These are phyloP conservation scores for Geotrypetes seraphini DNA, from an alignment of 2,797 vertebrate genomes.

Conservation along the genomic window DNA sequence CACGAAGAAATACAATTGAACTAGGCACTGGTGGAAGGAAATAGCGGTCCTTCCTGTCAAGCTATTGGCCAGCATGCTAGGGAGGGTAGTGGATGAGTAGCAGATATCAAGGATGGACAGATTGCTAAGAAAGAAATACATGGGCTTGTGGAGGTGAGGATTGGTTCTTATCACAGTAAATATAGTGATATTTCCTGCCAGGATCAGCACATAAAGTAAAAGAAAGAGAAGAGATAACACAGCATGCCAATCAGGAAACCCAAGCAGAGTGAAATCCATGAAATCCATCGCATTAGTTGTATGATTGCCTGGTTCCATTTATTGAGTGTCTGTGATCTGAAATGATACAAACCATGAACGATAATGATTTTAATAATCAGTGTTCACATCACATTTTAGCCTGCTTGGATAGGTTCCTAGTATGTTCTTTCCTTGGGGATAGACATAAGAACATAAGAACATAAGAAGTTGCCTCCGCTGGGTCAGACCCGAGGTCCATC, in stretches of 20 bases:
- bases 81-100: constrained; percentile 27
- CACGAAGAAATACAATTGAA: constrained; percentile 33
- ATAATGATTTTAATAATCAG: too few species aligned
- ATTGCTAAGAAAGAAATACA: constrained; percentile 35
- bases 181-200: constrained; percentile 13
- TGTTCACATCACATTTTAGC: too few species aligned
- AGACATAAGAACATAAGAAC: too few species aligned
- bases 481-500: too few species aligned
- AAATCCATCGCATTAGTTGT: neutral
- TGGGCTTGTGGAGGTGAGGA: constrained; percentile 11
- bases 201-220: constrained; percentile 9
- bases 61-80: constrained; percentile 23
- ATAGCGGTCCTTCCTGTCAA: constrained; percentile 25
- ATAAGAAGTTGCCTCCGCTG: too few species aligned
- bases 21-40: constrained; percentile 21
- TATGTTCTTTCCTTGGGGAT: too few species aligned
- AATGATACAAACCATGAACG: too few species aligned
- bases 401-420: too few species aligned
- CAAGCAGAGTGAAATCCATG: neutral
- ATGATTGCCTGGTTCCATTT: too few species aligned
- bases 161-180: constrained; percentile 8
- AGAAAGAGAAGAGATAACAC: neutral
- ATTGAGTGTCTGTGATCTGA: too few species aligned
- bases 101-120: constrained; percentile 31
- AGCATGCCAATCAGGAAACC: neutral